Evolutionary conservation across 2,888 invertebrate species (phyloP), one percentile per base, ranked within the genome.

Genomic region (Polymixis lichenea): DNA sequence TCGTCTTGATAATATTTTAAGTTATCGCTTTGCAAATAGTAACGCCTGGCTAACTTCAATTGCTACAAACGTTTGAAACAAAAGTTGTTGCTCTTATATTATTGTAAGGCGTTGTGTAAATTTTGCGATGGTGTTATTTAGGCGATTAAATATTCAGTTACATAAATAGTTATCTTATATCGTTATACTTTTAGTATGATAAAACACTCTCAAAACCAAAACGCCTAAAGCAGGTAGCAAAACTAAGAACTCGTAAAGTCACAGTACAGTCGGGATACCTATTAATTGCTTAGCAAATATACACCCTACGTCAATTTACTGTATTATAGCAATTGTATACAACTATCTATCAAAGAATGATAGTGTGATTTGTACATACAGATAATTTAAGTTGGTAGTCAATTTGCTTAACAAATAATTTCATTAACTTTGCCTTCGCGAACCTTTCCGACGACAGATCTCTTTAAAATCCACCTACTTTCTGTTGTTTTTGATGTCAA

Each of bases 41-140:
- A 74, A 66, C 73, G 81, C 84, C 82, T 82, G 25, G 43, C 67
- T 38, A 70, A 80, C 28, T 80, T 65, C 61, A 84, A 75, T 73
- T 43, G 69, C 46, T 67, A 51, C 68, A 58, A 32, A 17, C 28
- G 64, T 53, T 73, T 22, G 61, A 78, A 72, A 82, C 64, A 58
- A 56, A 65, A 80, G 28, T 51, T 53, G 25, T 82, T 82, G 84
- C 84, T 76, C 43, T 19, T 67, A 0, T 25, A 8, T 25, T 62
- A 72, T 66, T 62, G 25, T 43, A 28, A 82, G 84, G 84, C 82
- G 78, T 56, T 53, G 8, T 19, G 13, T 0, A 17, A 32, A 51
- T 51, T 32, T 9, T 38, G 8, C 19, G 7, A 19, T 56, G 32
- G 2, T 55, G 38, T 38, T 32, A 8, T 6, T 6, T 19, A 17